Evolutionary conservation across 2,797 vertebrate species (phyloP).

Genomic region (Linurgus olivaceus): DNA sequence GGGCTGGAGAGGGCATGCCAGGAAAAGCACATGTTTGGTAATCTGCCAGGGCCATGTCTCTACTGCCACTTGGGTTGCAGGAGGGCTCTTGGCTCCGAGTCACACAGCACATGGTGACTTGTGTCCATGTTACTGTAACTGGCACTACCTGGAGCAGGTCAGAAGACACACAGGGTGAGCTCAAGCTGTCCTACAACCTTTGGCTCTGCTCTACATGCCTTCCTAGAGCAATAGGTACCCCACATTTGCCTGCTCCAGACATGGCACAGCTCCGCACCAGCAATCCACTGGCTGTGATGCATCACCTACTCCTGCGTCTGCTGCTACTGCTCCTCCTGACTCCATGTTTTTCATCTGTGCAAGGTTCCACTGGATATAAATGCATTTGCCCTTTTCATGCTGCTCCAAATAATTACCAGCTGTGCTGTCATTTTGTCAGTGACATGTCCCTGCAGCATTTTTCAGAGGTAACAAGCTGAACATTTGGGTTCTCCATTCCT

Average conservation of each 20-base stretch:
- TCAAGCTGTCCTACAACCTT: background rate
- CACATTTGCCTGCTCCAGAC: background rate
- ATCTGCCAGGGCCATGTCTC: background rate
- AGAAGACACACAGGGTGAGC: background rate
- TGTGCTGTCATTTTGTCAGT: background rate
- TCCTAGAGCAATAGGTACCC: background rate
- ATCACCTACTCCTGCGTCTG: background rate
- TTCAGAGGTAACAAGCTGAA: conserved; percentile 12
- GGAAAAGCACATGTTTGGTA: background rate
- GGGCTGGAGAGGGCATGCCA: background rate
- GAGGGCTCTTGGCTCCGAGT: background rate
- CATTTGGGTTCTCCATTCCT: background rate
- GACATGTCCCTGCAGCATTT: background rate
- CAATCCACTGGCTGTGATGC: background rate
- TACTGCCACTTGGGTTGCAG: background rate
- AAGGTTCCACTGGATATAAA: background rate
- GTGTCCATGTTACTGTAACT: background rate
- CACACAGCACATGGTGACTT: background rate
- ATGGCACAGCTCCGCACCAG: background rate
- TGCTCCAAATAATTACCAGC: conserved; percentile 36
- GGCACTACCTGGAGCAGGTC: background rate
- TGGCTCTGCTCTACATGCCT: background rate
- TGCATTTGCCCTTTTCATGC: background rate
- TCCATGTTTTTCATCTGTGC: background rate
- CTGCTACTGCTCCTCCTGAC: background rate